Evolutionary conservation across 2,888 invertebrate genomes (phyloP), one percentile per base, ranked within the genome.

Genomic region (Leptarthrus brevirostris): DNA sequence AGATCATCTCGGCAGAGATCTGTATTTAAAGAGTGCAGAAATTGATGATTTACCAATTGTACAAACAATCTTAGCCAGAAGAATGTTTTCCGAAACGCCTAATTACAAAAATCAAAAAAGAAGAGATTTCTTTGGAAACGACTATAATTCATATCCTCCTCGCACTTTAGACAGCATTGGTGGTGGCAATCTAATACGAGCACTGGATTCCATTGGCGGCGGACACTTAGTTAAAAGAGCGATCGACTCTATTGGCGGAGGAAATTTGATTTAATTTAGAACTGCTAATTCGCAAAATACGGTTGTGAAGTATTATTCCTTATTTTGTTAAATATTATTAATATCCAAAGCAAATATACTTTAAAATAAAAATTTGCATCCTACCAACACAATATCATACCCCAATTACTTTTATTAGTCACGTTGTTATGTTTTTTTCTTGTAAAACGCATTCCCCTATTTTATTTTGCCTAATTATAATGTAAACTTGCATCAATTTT

Each of bases 131-230:
- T 47, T 47, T 61, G 61, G 61, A 36, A 61, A 36, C 8, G 36
- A 53, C 20, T 8, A 12, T 49, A 20, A 36, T 10, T 16, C 52
- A 14, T 73, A 34, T 40, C 12, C 16, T 61, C 22, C 72, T 12
- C 24, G 76, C 30, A 76, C 54, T 72, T 72, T 76, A 20, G 75
- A 76, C 36, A 69, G 74, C 20, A 73, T 76, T 24, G 76, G 75
- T 4, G 75, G 76, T 24, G 75, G 76, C 36, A 73, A 77, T 72
- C 69, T 74, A 30, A 61, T 74, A 26, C 49, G 76, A 20, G 72
- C 76, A 18, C 56, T 77, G 10, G 78, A 78, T 61, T 73, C 75
- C 3, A 75, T 78, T 26, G 78, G 78, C 16, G 78, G 78, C 16
- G 78, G 78, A 22, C 73, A 77, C 71, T 71, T 78, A 56, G 22